phyloP scores from a whole-genome alignment of 2,888 invertebrate species.

The Lasioglossum vierecki region DNA sequence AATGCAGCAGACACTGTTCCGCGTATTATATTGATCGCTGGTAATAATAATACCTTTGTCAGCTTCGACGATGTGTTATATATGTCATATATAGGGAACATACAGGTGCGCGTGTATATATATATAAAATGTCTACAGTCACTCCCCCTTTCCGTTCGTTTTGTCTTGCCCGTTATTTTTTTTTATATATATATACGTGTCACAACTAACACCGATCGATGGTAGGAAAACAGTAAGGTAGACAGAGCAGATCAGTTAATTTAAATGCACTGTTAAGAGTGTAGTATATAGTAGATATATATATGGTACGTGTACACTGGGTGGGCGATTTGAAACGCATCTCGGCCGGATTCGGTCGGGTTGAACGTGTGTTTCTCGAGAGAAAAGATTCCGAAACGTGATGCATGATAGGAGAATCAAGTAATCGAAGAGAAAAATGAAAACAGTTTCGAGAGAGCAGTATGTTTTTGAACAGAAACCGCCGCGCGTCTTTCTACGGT shows the following conservation, averaged over 20 bases:
- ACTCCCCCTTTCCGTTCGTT: not conserved
- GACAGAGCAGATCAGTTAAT: slow-evolving; percentile 80
- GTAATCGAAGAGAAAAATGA: not conserved
- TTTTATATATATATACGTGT: slow-evolving; percentile 68
- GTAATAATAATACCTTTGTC: slow-evolving; percentile 60
- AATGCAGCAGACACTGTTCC: slow-evolving; percentile 64
- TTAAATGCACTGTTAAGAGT: slow-evolving; percentile 78
- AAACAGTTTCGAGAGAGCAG: not conserved
- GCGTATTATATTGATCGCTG: slow-evolving; percentile 65
- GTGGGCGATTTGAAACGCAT: slow-evolving; percentile 18
- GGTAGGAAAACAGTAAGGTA: slow-evolving; percentile 80
- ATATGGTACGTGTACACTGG: slow-evolving; percentile 16
- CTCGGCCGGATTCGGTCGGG: not conserved
- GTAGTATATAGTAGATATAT: slow-evolving; percentile 63
- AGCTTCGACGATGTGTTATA: slow-evolving; percentile 57
- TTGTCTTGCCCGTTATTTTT: not conserved
- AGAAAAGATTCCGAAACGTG: not conserved
- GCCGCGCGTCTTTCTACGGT: not conserved
- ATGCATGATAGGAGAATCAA: not conserved
- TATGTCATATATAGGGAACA: slow-evolving; percentile 48
- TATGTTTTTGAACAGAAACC: not conserved
- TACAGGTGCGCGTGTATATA: slow-evolving; percentile 48
- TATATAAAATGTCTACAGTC: slow-evolving; percentile 31
- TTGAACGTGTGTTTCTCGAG: not conserved
- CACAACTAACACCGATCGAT: slow-evolving; percentile 82